Evolutionary conservation across 2,888 invertebrate genomes (phyloP), one percentile per base, ranked within the genome.

Genomic region (Lithophane leautieri): DNA sequence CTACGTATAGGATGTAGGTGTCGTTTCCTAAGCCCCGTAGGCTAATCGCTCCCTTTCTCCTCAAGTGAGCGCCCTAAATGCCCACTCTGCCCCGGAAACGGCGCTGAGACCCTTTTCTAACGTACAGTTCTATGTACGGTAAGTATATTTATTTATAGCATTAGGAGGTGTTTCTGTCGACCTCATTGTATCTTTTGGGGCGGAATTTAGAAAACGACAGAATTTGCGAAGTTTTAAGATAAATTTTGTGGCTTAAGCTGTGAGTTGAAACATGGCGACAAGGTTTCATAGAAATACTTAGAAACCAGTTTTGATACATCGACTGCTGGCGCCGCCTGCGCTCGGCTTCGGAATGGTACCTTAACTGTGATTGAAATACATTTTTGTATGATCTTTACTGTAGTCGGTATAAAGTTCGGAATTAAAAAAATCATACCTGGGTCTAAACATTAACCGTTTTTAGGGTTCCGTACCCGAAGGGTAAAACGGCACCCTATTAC

Each of bases 11-110:
- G 77, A 78, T 67, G 74, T 69, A 81, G 79, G 87, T 86, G 81
- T 85, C 81, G 70, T 85, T 85, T 70, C 63, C 74, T 72, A 70
- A 80, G 70, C 87, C 85, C 85, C 85, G 81, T 63, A 66, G 84
- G 86, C 80, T 86, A 87, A 87, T 85, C 84, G 87, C 70, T 71
- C 73, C 69, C 74, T 68, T 86, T 85, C 71, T 78, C 58, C 81
- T 79, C 75, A 76, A 76, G 82, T 79, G 81, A 73, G 77, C 61
- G 67, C 71, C 79, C 83, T 85, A 85, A 86, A 86, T 86, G 81
- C 82, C 76, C 81, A 79, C 83, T 86, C 79, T 79, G 76, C 83
- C 40, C 70, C 76, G 80, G 63, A 74, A 78, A 73, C 61, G 34
- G 52, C n/a, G 72, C 62, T n/a, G 47, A 67, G 73, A 71, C 81